These are phyloP conservation scores for Gila robusta DNA, from an alignment of 2,797 vertebrate species.

Conservation along the genomic window DNA sequence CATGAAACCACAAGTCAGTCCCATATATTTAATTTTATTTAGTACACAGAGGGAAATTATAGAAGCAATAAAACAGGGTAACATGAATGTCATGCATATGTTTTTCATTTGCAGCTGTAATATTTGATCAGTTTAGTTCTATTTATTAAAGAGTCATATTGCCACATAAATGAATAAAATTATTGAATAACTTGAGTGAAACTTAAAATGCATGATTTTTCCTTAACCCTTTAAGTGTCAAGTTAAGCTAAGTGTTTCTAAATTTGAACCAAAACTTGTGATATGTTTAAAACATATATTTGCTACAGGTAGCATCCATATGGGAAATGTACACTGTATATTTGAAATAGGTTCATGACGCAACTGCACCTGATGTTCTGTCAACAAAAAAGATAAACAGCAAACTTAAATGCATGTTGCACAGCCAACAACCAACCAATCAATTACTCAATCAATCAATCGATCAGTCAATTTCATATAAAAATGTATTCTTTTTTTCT, in stretches of 20 bases:
- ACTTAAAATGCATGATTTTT: conserved; percentile 7
- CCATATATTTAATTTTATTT: not conserved
- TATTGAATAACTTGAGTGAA: not conserved
- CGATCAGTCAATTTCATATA: not conserved
- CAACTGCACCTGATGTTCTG: not conserved
- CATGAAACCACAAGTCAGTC: conserved; percentile 4
- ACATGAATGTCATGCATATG: not conserved
- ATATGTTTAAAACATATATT: not conserved
- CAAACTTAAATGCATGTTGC: not conserved
- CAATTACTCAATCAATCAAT: not conserved
- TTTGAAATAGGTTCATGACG: not conserved
- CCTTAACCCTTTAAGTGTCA: not conserved
- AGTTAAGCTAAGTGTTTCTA: too few relatives aligned
- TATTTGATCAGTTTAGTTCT: not conserved
- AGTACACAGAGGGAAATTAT: conserved; percentile 14
- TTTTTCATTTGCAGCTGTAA: not conserved
- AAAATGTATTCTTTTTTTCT: not conserved
- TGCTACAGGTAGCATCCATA: not conserved
- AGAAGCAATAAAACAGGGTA: not conserved
- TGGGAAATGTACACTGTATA: not conserved
- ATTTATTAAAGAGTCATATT: not conserved
- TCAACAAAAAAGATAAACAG: not conserved
- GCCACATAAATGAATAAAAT: not conserved
- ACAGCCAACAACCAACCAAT: not conserved
- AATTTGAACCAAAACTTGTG: not conserved